Percentiles rank a stretch among this genome's conserved stretches.
Conservation (phyloP, 1,140 invertebrate species). For the Drosophila sulfurigaster region DNA sequence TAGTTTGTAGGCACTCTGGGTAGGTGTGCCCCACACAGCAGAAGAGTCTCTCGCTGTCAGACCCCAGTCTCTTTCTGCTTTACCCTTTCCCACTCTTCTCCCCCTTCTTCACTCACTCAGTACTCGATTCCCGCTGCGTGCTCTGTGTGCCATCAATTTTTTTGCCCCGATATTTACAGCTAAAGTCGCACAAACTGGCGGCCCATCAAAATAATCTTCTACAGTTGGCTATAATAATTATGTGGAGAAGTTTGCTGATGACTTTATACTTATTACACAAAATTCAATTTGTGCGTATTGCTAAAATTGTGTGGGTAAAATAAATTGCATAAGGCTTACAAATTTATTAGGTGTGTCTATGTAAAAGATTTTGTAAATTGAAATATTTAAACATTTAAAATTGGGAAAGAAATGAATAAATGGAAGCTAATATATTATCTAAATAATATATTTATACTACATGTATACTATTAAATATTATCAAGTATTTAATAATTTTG, state of each 20-base stretch:
- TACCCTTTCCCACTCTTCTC: too few relatives aligned
- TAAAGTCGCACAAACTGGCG: conserved; percentile 57
- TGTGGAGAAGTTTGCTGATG: conserved; percentile 10
- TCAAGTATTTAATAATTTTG: too few relatives aligned
- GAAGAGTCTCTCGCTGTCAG: conserved; percentile 14
- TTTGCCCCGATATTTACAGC: conserved; percentile 69
- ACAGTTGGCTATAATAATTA: conserved; percentile 18
- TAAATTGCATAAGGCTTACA: too few relatives aligned
- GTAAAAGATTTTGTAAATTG: too few relatives aligned
- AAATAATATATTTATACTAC: too few relatives aligned
- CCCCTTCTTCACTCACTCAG: background rate
- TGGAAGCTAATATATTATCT: too few relatives aligned
- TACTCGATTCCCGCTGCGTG: conserved; percentile 44
- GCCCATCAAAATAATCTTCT: conserved; percentile 70
- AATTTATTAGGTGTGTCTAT: background rate
- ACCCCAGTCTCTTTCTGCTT: background rate
- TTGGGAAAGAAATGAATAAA: too few relatives aligned
- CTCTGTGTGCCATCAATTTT: conserved; percentile 66
- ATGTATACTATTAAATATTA: too few relatives aligned
- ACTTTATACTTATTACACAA: background rate
- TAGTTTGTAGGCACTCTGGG: background rate
- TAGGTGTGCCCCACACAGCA: conserved; percentile 32
- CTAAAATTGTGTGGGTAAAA: background rate
- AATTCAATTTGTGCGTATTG: background rate
- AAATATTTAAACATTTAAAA: too few relatives aligned